phyloP scores from a whole-genome alignment of 2,888 invertebrate genomes.

The Melitaea athalia region DNA sequence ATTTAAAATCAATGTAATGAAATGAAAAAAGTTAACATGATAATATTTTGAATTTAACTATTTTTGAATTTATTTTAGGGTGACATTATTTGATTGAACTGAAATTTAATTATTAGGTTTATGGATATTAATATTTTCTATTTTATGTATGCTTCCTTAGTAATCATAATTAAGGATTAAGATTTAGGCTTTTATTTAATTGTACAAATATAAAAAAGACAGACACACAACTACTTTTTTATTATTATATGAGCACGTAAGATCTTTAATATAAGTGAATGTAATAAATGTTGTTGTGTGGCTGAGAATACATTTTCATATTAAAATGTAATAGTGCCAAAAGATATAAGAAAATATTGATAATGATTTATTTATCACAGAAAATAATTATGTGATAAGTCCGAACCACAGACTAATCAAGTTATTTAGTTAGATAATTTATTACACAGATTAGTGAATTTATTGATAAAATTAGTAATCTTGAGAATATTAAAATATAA shows the following conservation, averaged over 20 bases:
- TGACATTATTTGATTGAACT: conserved; percentile 26
- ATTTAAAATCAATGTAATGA: conserved; percentile 9
- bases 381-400: no score
- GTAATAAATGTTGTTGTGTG: not conserved
- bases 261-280: no score
- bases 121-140: not conserved
- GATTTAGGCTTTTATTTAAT: not conserved
- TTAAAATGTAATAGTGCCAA: not conserved
- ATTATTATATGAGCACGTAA: not conserved
- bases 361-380: no score
- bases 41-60: conserved; percentile 15
- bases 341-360: not conserved
- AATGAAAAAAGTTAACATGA: conserved; percentile 18
- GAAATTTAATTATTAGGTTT: conserved; percentile 3
- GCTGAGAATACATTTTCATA: not conserved
- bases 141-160: conserved; percentile 3
- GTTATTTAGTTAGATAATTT: no score
- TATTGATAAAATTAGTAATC: no score
- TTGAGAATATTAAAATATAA: no score
- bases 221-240: not conserved
- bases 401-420: no score
- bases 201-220: not conserved
- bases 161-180: not conserved
- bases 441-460: no score
- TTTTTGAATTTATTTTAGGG: conserved; percentile 2